Evolutionary conservation across 2,797 vertebrate species (phyloP).

Genomic region (Eleutherodactylus coqui): DNA sequence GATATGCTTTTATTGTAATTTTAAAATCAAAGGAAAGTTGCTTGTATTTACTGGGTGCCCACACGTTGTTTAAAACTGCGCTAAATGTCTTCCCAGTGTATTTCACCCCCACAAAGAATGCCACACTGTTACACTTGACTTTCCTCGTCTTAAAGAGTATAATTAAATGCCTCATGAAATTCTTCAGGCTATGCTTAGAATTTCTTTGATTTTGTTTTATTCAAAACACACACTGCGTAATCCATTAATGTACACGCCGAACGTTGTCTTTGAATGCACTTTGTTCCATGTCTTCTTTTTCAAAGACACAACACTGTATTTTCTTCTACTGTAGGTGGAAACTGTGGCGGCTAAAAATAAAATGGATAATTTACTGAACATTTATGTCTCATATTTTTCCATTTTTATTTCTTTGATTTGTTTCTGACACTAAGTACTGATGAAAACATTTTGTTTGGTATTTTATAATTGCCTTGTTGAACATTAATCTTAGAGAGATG

Average conservation of each 20-base stretch:
- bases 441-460: constrained; percentile 8
- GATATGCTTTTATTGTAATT: neutral
- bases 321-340: constrained; percentile 48
- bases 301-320: constrained; percentile 42
- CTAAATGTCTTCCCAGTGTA: constrained; percentile 37
- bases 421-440: constrained; percentile 12
- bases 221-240: constrained; percentile 70
- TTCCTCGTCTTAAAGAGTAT: constrained; percentile 66
- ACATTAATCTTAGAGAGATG: neutral
- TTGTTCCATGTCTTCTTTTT: constrained; percentile 55
- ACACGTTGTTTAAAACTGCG: constrained; percentile 50
- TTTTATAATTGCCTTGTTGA: neutral
- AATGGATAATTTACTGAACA: constrained; percentile 33
- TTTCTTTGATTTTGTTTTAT: constrained; percentile 64
- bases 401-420: constrained; percentile 27
- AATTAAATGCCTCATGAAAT: constrained; percentile 62
- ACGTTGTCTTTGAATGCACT: constrained; percentile 68
- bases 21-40: constrained; percentile 5
- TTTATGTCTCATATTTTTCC: constrained; percentile 40
- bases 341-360: constrained; percentile 39
- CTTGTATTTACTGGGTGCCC: constrained; percentile 50
- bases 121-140: constrained; percentile 51
- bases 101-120: constrained; percentile 60
- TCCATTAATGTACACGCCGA: constrained; percentile 69
- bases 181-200: constrained; percentile 65